Evolutionary conservation across 1,140 invertebrate species (phyloP).

Genomic region (Drosophila novamexicana): DNA sequence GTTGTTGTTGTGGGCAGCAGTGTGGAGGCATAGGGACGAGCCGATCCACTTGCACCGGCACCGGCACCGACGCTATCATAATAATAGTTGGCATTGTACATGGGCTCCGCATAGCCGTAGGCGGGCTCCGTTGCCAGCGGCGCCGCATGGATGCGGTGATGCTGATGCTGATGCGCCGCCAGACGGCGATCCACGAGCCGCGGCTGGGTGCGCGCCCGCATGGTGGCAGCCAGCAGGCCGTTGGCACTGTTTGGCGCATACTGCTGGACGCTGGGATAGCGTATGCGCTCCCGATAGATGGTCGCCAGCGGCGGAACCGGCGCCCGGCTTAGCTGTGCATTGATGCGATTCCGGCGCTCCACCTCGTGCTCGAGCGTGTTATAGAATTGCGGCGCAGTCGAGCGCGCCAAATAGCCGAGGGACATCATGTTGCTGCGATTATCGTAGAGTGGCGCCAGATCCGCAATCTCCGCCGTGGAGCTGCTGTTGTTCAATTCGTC

Average conservation of each 20-base stretch:
- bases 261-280: conserved; percentile 65
- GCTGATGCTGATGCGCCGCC: conserved; percentile 67
- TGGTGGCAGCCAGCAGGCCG: conserved; percentile 62
- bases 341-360: conserved; percentile 81
- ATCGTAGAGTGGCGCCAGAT: conserved; percentile 75
- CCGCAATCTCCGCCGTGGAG: conserved; percentile 72
- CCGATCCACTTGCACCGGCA: conserved; percentile 17
- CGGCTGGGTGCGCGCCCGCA: conserved; percentile 85
- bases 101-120: conserved; percentile 83
- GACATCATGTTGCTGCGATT: conserved; percentile 82
- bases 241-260: conserved; percentile 63
- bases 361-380: conserved; percentile 81
- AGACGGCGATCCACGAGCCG: conserved; percentile 86
- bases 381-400: conserved; percentile 72
- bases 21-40: conserved; percentile 62
- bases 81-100: conserved; percentile 88
- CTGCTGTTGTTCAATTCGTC: conserved; percentile 77
- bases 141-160: conserved; percentile 67
- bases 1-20: conserved; percentile 40
- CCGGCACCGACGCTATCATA: conserved; percentile 86
- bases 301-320: conserved; percentile 62
- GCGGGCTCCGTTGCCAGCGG: conserved; percentile 63
- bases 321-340: conserved; percentile 72
- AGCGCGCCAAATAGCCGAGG: conserved; percentile 70
- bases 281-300: conserved; percentile 77